Evolutionary conservation across 1,140 invertebrate genomes (phyloP).

Genomic region (Trichoplusia ni): DNA sequence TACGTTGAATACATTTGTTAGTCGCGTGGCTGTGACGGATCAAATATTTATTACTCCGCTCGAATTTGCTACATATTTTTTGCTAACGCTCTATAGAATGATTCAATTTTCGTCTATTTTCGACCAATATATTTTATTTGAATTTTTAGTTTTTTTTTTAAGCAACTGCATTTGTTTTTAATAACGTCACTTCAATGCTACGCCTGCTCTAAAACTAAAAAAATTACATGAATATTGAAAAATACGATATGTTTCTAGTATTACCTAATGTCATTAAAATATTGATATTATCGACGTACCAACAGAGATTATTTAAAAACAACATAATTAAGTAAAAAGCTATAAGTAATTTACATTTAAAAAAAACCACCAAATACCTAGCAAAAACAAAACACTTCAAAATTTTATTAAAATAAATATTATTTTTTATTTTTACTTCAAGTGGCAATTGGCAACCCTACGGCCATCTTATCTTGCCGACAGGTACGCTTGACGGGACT

Average conservation of each 20-base stretch:
- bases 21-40: conserved; percentile 3
- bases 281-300: no score
- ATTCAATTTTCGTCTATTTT: conserved; percentile 1
- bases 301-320: no score
- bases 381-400: not conserved
- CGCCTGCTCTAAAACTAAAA: no score
- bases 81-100: not conserved
- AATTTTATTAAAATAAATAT: not conserved
- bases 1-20: conserved; percentile 14
- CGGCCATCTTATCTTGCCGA: conserved; percentile 53
- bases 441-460: conserved; percentile 53
- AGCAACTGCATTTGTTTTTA: no score
- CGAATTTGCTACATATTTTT: conserved; percentile 10
- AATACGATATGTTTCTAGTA: no score
- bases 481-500: conserved; percentile 64
- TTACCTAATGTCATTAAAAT: no score
- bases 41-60: conserved; percentile 2
- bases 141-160: not conserved
- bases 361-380: not conserved
- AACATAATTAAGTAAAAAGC: no score
- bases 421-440: not conserved
- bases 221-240: no score
- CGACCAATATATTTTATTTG: not conserved
- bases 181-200: no score
- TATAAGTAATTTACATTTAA: no score